Base-by-base conservation (phyloP, 2,888 invertebrate species). In the Coelogynopora nodosa region DNA sequence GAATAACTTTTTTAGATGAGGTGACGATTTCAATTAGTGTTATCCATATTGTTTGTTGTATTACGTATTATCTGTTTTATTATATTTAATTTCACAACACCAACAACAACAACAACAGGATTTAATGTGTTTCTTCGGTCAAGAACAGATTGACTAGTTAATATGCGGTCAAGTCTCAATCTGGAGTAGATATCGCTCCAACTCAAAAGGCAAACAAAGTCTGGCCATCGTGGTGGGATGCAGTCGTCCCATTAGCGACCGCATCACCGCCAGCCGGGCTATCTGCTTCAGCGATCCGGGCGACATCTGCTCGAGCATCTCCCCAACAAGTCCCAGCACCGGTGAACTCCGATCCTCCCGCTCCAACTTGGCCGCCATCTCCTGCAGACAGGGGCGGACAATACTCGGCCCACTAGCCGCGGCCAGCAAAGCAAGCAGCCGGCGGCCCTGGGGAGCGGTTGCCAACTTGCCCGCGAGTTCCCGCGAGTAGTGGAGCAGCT, bases 251-350 rank as follows among this genome's bases (percentile, higher is more conserved):
- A 93, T 93, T 88, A 95, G 91, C 84, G 94, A 93, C 89, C 94
- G 94, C 90, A 95, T 94, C 88, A 95, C 94, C 88, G 93, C 93
- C 84, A 94, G 94, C 27, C 95, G 93, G 80, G 94, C 93, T 87
- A 95, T 94, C 91, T 95, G 95, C 90, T 95, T 94, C n/a, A 95
- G 92, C 88, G 93, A 94, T 80, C 95, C 93, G 10, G 95, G 95
- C 18, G 5, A 5, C 49, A 49, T 49, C 88, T 93, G 93, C 67
- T 94, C 94, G 89, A 94, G 94, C 88, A 95, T 91, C 85, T 94
- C 93, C 89, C 94, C 93, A 88, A 95, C 93, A 31, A 94, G 92
- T 5, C 88, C 87, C 2, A 90, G 87, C 83, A 91, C 90, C 28
- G 89, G 88, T 88, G 93, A 92, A 88, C 94, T 94, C 80, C 94